A percentile compares a stretch with the other conserved stretches of the same genome.
Conservation (phyloP, 1,140 invertebrate genomes). For the Palaemon carinicauda region DNA sequence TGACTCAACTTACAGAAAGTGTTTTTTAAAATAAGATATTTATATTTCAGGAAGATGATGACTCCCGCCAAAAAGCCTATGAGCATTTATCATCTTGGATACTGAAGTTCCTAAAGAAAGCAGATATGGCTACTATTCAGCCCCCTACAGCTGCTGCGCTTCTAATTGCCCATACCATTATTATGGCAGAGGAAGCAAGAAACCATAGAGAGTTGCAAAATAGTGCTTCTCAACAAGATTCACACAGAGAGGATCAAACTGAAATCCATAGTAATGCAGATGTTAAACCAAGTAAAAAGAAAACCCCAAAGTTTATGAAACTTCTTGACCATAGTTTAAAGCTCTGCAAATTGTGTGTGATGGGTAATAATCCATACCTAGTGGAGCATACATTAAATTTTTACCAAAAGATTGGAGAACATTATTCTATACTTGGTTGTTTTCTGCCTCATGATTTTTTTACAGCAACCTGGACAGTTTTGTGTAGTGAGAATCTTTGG, state of each 20-base stretch:
- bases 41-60: background rate
- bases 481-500: background rate
- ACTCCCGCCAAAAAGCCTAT: background rate
- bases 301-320: constrained; percentile 18
- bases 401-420: background rate
- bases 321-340: constrained; percentile 6
- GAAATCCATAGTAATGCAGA: background rate
- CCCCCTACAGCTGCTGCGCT: constrained; percentile 13
- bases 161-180: constrained; percentile 29
- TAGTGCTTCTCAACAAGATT: background rate
- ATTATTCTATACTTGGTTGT: background rate
- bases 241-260: background rate
- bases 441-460: constrained; percentile 3
- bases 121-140: constrained; percentile 19
- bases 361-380: background rate
- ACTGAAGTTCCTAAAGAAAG: background rate
- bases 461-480: background rate
- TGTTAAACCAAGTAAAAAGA: background rate
- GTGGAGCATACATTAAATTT: constrained; percentile 16
- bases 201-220: background rate
- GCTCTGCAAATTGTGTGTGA: constrained; percentile 15
- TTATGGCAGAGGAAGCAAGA: background rate
- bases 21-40: background rate
- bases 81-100: constrained; percentile 11
- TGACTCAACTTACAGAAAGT: background rate